phyloP scores from a whole-genome alignment of 2,888 invertebrate genomes.

The Acrobasis suavella region DNA sequence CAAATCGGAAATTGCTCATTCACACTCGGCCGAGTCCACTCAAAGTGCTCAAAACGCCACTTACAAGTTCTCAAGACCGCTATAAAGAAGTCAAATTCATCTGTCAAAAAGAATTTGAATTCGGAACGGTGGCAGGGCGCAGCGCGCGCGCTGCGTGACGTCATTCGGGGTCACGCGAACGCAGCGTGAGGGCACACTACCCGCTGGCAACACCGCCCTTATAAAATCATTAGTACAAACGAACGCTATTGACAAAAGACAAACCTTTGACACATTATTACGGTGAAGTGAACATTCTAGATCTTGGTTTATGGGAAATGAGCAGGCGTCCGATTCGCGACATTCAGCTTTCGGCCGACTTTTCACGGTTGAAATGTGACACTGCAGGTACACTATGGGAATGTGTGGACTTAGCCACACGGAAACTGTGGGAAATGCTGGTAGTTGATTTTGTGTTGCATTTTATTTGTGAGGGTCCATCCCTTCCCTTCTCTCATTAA shows the following conservation, averaged over 20 bases:
- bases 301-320: constrained; percentile 73
- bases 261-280: constrained; percentile 52
- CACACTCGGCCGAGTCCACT: constrained; percentile 63
- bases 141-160: constrained; percentile 63
- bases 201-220: constrained; percentile 39
- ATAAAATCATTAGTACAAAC: constrained; percentile 41
- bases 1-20: constrained; percentile 71
- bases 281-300: constrained; percentile 72
- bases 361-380: constrained; percentile 48
- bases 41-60: constrained; percentile 54
- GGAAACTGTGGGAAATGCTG: constrained; percentile 21
- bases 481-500: not conserved
- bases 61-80: constrained; percentile 56
- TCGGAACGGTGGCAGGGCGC: constrained; percentile 47
- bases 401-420: constrained; percentile 26
- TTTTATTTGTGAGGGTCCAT: not conserved
- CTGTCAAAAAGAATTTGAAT: constrained; percentile 65
- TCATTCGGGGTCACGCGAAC: constrained; percentile 58
- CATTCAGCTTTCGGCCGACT: constrained; percentile 33
- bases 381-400: constrained; percentile 38
- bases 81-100: constrained; percentile 59
- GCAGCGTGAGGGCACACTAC: constrained; percentile 41
- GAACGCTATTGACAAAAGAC: constrained; percentile 32
- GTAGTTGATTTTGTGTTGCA: not conserved
- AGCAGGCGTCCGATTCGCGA: constrained; percentile 57